phyloP scores from a whole-genome alignment of 2,797 vertebrate species.

The Scolopax bukidnonensis region DNA sequence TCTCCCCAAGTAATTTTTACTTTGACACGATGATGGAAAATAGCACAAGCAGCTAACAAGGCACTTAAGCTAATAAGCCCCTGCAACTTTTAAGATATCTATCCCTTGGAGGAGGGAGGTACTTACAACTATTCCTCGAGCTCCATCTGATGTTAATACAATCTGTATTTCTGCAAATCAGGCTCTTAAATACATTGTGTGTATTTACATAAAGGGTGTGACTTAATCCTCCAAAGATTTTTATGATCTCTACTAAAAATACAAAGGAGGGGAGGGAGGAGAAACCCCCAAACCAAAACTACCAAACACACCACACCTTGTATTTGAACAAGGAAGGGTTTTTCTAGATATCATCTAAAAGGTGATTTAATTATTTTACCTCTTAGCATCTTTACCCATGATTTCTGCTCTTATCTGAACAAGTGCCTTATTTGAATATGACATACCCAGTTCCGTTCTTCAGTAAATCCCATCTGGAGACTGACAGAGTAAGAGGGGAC shows the following conservation, averaged over 20 bases:
- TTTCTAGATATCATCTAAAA: conserved; percentile 18
- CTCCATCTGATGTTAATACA: background rate
- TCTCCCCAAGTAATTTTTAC: conserved; percentile 43
- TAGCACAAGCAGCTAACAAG: conserved; percentile 34
- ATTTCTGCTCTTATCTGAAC: background rate
- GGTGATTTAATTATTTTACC: background rate
- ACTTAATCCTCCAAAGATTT: background rate
- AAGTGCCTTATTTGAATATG: background rate
- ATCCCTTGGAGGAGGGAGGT: background rate
- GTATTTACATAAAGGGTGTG: background rate
- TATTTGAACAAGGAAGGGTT: conserved; percentile 17
- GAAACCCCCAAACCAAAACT: background rate
- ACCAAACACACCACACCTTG: background rate
- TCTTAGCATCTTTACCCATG: background rate
- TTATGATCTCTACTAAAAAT: conserved; percentile 22
- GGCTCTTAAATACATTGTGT: background rate
- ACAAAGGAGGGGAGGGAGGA: background rate
- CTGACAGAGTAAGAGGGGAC: background rate
- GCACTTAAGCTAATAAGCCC: conserved; percentile 26
- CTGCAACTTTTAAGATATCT: background rate
- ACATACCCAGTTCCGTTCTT: background rate
- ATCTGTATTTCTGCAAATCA: background rate
- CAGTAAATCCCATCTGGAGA: background rate
- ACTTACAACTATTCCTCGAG: background rate
- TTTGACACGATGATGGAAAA: conserved; percentile 16